Percentiles rank a stretch among this genome's conserved stretches.
Conservation (phyloP, 35 echinoderm and acorn worm genomes). For the Apostichopus californicus region DNA sequence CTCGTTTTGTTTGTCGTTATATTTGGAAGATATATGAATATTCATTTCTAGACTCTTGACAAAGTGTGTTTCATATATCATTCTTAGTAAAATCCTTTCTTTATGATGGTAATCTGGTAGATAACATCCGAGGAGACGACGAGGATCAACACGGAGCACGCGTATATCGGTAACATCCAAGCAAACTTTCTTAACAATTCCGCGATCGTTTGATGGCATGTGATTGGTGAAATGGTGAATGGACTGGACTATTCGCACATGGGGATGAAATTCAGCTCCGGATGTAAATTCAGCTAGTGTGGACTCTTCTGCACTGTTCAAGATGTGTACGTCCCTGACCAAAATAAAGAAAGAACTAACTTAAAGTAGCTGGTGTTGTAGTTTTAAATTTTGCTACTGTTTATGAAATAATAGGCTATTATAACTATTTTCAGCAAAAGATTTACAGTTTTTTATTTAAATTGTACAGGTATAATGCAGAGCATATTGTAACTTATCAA, state of each 20-base stretch:
- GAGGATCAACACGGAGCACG: constrained; percentile 17
- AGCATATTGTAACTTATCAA: background rate
- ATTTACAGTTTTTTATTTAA: background rate
- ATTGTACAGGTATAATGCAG: too few species aligned
- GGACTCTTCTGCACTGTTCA: background rate
- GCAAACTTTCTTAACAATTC: constrained; percentile 12
- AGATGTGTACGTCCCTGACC: background rate
- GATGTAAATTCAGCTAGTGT: background rate
- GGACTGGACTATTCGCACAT: constrained; percentile 7
- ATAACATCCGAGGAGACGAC: background rate
- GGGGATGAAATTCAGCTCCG: constrained; percentile 39
- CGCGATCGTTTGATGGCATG: background rate
- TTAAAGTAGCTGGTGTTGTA: too few species aligned
- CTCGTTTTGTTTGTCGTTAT: background rate
- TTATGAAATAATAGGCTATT: background rate
- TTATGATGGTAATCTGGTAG: background rate
- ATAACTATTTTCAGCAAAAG: background rate
- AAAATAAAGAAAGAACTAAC: background rate
- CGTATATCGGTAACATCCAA: background rate
- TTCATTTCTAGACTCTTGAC: background rate
- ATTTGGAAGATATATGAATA: constrained; percentile 8
- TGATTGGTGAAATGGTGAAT: constrained; percentile 3
- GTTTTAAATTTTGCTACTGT: too few species aligned
- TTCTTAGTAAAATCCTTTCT: background rate
- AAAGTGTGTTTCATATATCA: constrained; percentile 40